Evolutionary conservation across 2,797 vertebrate genomes (phyloP).

Genomic region (Hydrocynus forskahlii): DNA sequence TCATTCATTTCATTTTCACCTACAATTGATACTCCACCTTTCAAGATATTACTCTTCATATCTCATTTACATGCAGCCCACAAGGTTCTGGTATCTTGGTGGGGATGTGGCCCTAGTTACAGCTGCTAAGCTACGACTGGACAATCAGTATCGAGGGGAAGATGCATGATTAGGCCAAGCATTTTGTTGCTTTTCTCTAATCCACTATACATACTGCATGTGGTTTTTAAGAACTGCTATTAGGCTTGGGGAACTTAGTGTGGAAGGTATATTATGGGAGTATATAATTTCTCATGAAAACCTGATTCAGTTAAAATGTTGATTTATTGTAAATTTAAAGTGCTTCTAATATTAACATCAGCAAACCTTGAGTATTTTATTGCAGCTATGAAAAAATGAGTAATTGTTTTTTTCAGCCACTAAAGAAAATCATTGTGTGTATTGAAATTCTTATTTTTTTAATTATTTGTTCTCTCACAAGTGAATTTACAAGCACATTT

Average conservation of each 20-base stretch:
- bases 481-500: constrained; percentile 8
- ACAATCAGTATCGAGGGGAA: neutral
- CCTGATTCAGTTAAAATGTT: constrained; percentile 13
- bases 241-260: neutral
- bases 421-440: neutral
- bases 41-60: neutral
- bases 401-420: neutral
- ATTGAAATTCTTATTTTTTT: neutral
- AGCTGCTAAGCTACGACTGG: neutral
- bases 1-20: neutral
- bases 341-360: constrained; percentile 12
- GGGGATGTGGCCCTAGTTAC: neutral
- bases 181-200: constrained; percentile 10
- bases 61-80: neutral
- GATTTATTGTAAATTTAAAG: constrained; percentile 49
- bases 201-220: constrained; percentile 16
- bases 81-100: neutral
- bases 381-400: neutral
- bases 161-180: neutral
- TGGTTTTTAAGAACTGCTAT: neutral
- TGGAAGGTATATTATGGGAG: constrained; percentile 44
- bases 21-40: neutral
- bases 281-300: constrained; percentile 9
- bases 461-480: neutral
- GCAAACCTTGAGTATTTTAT: constrained; percentile 1